Evolutionary conservation across 2,888 invertebrate species (phyloP), one percentile per base, ranked within the genome.

Genomic region (Apamea epomidion): DNA sequence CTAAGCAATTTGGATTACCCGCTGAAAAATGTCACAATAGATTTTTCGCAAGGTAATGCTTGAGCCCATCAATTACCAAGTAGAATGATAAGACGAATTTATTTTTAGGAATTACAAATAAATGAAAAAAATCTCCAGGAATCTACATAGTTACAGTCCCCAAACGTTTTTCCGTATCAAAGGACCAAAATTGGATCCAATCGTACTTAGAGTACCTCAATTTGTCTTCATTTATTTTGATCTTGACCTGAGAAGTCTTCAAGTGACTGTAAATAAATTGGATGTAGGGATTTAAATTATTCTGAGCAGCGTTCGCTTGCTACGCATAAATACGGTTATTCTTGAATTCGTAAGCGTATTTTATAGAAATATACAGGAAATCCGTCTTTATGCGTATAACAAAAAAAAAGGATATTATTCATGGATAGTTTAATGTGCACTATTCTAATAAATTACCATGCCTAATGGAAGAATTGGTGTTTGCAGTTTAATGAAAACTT

Each of bases 141-240:
- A 83, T 85, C 82, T 76, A 86, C 76, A 79, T 83, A 83, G 78
- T 82, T 76, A 80, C 80, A 85, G 75, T 74, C 65, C 78, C 76
- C 60, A 68, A 82, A 78, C 87, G 81, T 82, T 86, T 89, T 84
- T 79, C 81, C 80, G 76, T 80, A 80, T 85, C 81, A 87, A 84
- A 81, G 83, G 77, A 45, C 74, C 80, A 73, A 84, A 84, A 90
- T 90, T 87, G 85, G 87, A 90, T 87, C 80, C 84, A 86, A 89
- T 89, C 85, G 87, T 88, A 90, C 87, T 88, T 78, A 78, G 76
- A 87, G 83, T 87, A 90, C 87, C 85, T 84, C 89, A 90, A 89
- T 89, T 90, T 86, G 82, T 89, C 89, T 90, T 87, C 89, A 89
- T 89, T 89, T 90, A 83, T 90, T 88, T 84, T 85, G 85, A 87